phyloP scores from a whole-genome alignment of 2,888 invertebrate species.

The Congeria kusceri region DNA sequence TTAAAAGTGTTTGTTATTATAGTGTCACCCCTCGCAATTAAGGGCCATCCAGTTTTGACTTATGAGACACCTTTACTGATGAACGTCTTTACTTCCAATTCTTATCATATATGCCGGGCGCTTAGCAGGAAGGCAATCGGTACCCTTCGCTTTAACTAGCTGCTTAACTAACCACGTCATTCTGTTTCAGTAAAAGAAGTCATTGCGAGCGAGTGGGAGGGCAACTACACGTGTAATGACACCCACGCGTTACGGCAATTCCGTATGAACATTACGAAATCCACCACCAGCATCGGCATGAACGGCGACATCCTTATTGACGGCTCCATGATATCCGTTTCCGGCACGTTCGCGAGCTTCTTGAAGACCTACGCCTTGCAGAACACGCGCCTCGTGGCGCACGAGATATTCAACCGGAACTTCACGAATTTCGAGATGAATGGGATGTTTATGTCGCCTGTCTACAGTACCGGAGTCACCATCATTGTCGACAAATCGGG shows the following conservation, averaged over 20 bases:
- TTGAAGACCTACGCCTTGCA: slow-evolving; percentile 44
- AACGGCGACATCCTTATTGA: slow-evolving; percentile 35
- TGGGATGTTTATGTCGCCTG: slow-evolving; percentile 33
- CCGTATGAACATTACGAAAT: slow-evolving; percentile 47
- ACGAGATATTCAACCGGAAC: slow-evolving; percentile 36
- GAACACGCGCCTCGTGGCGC: slow-evolving; percentile 18
- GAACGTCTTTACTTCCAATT: no score
- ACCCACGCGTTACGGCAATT: slow-evolving; percentile 30
- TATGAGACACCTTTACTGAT: no score
- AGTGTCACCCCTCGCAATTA: no score
- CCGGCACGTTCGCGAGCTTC: slow-evolving; percentile 43
- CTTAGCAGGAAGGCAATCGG: no score
- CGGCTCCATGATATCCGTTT: slow-evolving; percentile 18
- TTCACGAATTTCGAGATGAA: slow-evolving; percentile 55
- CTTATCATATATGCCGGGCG: no score
- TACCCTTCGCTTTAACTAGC: no score
- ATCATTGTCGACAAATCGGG: slow-evolving; percentile 25
- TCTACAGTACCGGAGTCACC: slow-evolving; percentile 36
- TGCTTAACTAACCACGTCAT: no score
- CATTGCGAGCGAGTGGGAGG: slow-evolving; percentile 56
- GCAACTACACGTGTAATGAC: slow-evolving; percentile 46
- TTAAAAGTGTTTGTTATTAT: no score
- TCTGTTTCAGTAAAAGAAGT: slow-evolving; percentile 44
- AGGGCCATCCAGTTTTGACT: no score
- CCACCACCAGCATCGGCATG: slow-evolving; percentile 36